These are phyloP conservation scores for Dasyornis broadbenti DNA, from an alignment of 2,113 vertebrate genomes.

Conservation along the genomic window DNA sequence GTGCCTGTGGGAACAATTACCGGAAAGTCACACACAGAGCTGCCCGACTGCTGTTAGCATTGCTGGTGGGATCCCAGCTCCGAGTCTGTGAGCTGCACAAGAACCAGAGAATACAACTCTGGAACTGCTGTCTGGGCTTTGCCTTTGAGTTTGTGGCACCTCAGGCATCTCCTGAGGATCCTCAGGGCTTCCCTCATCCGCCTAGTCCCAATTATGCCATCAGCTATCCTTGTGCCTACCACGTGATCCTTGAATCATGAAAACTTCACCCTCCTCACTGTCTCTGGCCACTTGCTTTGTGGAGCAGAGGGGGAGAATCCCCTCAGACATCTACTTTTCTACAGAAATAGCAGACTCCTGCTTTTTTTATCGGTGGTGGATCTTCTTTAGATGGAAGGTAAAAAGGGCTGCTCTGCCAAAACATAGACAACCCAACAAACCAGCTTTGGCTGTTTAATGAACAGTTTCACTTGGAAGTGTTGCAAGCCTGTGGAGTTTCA, in stretches of 20 bases:
- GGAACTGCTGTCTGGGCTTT: neutral
- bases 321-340: neutral
- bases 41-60: neutral
- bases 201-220: accelerated
- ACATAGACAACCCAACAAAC: neutral
- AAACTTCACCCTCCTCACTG: neutral
- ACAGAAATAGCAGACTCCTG: neutral
- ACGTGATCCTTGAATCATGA: neutral
- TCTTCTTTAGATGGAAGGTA: neutral
- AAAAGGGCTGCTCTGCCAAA: neutral
- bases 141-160: neutral
- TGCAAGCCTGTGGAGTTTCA: neutral
- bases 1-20: constrained; percentile 18
- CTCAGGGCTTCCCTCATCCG: neutral
- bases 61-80: neutral
- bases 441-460: neutral
- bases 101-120: neutral
- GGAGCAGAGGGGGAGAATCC: neutral
- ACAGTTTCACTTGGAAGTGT: neutral
- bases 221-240: neutral
- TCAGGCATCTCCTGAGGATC: neutral
- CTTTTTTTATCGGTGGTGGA: neutral
- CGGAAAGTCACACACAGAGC: neutral
- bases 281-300: neutral
- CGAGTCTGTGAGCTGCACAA: accelerated